Conservation (phyloP, 2,888 invertebrate species). For the Brachycybe producta region DNA sequence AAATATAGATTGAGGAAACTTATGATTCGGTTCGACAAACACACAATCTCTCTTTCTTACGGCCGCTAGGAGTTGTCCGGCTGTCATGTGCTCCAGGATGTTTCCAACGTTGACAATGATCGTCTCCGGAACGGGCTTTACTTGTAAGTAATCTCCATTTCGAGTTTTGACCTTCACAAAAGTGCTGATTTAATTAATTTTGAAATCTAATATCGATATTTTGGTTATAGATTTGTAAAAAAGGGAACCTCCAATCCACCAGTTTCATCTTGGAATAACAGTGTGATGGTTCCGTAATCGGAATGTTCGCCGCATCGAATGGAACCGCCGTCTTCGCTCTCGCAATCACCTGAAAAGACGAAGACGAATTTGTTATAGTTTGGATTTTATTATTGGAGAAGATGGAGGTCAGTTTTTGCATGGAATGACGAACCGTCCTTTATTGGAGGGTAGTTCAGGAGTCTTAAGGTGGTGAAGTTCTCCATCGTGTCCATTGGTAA, state of each 20-base stretch:
- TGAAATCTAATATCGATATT: not conserved
- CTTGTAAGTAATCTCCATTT: conserved; percentile 55
- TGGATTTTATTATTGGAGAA: too few species aligned
- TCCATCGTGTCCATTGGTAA: not conserved
- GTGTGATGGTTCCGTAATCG: conserved; percentile 58
- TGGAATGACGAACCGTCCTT: too few species aligned
- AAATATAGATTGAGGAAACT: not conserved
- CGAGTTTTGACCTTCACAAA: conserved; percentile 45
- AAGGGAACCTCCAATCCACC: conserved; percentile 52
- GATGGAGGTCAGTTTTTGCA: too few species aligned
- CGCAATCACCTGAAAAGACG: too few species aligned
- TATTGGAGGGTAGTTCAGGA: conserved; percentile 5
- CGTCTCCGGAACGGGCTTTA: conserved; percentile 60
- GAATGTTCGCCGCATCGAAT: conserved; percentile 54
- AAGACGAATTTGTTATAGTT: too few species aligned
- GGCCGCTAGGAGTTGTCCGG: conserved; percentile 53
- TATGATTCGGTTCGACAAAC: not conserved
- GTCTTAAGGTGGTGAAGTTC: conserved; percentile 4
- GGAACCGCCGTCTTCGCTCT: too few species aligned
- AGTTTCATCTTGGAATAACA: conserved; percentile 56
- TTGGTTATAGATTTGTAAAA: too few species aligned
- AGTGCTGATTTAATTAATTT: not conserved
- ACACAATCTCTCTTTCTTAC: conserved; percentile 36
- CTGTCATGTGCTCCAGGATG: conserved; percentile 59
- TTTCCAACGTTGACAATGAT: conserved; percentile 63